Conservation (phyloP, 2,888 invertebrate species). For the Asteroscopus sphinx region DNA sequence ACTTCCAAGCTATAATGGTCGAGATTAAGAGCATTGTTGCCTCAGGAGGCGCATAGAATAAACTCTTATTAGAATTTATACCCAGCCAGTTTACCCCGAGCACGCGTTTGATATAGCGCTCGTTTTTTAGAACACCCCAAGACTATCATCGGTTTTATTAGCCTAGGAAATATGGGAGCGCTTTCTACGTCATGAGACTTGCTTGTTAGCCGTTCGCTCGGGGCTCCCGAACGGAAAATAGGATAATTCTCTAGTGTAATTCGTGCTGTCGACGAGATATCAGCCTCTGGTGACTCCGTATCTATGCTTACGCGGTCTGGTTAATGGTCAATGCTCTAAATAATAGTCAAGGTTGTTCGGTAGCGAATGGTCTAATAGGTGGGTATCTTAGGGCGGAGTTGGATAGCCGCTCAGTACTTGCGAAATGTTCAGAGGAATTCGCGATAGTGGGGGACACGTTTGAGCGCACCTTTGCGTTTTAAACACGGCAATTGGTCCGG, state of each 20-base stretch:
- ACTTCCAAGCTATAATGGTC: constrained; percentile 83
- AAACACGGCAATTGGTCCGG: constrained; percentile 85
- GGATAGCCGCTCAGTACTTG: constrained; percentile 65
- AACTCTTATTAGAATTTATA: constrained; percentile 87
- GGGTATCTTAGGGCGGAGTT: constrained; percentile 83
- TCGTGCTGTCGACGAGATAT: constrained; percentile 83
- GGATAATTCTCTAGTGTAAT: constrained; percentile 82
- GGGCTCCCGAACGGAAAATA: constrained; percentile 76
- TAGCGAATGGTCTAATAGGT: constrained; percentile 86
- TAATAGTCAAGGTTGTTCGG: constrained; percentile 86
- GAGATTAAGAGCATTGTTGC: constrained; percentile 86
- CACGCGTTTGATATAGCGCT: constrained; percentile 75
- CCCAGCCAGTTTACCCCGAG: constrained; percentile 64
- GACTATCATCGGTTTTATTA: constrained; percentile 82
- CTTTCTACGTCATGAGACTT: constrained; percentile 70
- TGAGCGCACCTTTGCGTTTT: constrained; percentile 74
- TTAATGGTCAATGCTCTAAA: constrained; percentile 76
- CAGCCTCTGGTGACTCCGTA: constrained; percentile 82
- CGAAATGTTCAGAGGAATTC: constrained; percentile 78
- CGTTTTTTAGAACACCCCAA: constrained; percentile 78
- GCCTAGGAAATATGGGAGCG: constrained; percentile 80
- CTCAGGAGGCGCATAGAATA: constrained; percentile 79
- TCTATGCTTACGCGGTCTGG: constrained; percentile 71
- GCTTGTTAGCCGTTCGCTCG: constrained; percentile 78
- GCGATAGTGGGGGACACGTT: constrained; percentile 78